Conservation (phyloP, 2,797 vertebrate species). For the Rhinogobio ventralis region DNA sequence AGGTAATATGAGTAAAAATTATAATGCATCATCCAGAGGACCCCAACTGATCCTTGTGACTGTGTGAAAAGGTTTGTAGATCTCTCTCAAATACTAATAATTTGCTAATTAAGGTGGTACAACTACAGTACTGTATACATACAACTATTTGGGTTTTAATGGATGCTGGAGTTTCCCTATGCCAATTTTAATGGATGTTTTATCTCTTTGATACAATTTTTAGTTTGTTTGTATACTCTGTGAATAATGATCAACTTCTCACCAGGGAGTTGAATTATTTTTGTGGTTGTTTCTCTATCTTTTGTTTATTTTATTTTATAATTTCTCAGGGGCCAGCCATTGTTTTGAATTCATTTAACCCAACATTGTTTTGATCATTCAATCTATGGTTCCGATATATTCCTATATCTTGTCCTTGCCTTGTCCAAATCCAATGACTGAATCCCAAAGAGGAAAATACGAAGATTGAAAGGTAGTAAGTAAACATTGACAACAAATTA, state of each 20-base stretch:
- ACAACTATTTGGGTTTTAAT: constrained; percentile 44
- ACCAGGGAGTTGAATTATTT: constrained; percentile 72
- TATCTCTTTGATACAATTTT: constrained; percentile 68
- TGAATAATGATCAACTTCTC: constrained; percentile 61
- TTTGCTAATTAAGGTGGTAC: too few relatives aligned
- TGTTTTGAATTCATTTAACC: constrained; percentile 11
- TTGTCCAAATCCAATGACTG: neutral
- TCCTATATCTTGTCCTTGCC: neutral
- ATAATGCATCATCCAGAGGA: too few relatives aligned
- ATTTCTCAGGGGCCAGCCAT: constrained; percentile 46
- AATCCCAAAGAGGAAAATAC: neutral
- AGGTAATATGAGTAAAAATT: too few relatives aligned
- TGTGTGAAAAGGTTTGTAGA: too few relatives aligned
- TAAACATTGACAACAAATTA: neutral
- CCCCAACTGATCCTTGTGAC: too few relatives aligned
- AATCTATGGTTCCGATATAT: constrained; percentile 1
- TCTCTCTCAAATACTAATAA: too few relatives aligned
- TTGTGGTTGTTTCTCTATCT: constrained; percentile 53
- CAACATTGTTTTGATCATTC: constrained; percentile 18
- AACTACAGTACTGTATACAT: too few relatives aligned
- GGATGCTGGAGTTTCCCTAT: constrained; percentile 57
- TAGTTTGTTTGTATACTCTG: constrained; percentile 62
- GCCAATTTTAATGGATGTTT: constrained; percentile 64
- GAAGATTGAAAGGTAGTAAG: neutral
- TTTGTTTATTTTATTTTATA: constrained; percentile 56